Conservation (phyloP, 2,888 invertebrate genomes). For the Ischnus inquisitorius region DNA sequence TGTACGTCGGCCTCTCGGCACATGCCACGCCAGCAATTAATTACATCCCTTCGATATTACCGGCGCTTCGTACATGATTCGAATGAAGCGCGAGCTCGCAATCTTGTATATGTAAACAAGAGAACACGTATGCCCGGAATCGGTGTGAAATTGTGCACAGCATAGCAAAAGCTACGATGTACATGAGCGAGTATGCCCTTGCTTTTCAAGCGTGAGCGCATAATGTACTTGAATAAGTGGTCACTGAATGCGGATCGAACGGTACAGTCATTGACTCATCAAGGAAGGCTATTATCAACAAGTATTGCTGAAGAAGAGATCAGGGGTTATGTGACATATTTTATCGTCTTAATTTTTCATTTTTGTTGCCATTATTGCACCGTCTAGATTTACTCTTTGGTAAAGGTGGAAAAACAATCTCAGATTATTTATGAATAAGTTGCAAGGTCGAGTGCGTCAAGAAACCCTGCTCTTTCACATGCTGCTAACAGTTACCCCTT, state of each 20-base stretch:
- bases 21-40: conserved; percentile 76
- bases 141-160: conserved; percentile 1
- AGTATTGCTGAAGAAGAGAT: too few species aligned
- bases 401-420: neutral
- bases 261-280: conserved; percentile 14
- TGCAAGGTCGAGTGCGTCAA: neutral
- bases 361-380: neutral
- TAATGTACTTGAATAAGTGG: conserved; percentile 27
- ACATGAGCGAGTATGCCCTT: conserved; percentile 1
- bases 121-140: conserved; percentile 34
- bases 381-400: neutral
- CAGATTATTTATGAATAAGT: too few species aligned
- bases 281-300: neutral
- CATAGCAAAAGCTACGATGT: conserved; percentile 23
- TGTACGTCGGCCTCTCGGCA: conserved; percentile 55
- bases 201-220: conserved; percentile 40
- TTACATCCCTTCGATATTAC: conserved; percentile 78
- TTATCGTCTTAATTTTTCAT: neutral
- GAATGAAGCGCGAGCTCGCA: conserved; percentile 28
- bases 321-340: neutral
- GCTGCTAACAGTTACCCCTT: neutral
- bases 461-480: neutral
- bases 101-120: conserved; percentile 21
- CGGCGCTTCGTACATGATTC: conserved; percentile 54
- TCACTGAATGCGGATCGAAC: neutral